A percentile compares a stretch with the other conserved stretches of the same genome.
Conservation (phyloP, 1,140 invertebrate genomes). For the Paramacrobiotus metropolitanus region DNA sequence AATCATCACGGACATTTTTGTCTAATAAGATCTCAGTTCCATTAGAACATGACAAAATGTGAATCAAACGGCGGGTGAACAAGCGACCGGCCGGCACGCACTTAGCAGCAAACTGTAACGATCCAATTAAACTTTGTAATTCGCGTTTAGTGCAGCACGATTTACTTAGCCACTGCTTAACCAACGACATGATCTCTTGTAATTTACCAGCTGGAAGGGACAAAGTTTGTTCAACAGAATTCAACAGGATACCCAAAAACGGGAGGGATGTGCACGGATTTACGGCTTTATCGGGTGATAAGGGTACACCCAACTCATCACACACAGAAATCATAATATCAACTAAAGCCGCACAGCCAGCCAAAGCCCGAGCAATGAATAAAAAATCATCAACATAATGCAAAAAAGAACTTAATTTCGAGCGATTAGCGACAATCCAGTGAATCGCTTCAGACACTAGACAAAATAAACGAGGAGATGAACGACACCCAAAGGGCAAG, state of each 20-base stretch:
- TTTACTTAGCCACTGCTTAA: neutral
- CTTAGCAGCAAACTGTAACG: neutral
- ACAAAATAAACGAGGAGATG: neutral
- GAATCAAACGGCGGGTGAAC: neutral
- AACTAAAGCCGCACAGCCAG: neutral
- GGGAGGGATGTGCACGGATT: neutral
- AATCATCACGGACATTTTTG: too few relatives aligned
- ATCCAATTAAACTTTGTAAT: neutral
- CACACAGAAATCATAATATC: neutral
- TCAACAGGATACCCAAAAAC: neutral
- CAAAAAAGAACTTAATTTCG: neutral
- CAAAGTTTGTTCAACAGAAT: neutral
- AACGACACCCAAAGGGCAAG: neutral
- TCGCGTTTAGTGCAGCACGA: neutral
- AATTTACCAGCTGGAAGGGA: neutral
- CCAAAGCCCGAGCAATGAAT: neutral
- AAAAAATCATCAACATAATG: neutral
- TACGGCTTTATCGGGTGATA: neutral
- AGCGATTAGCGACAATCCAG: neutral
- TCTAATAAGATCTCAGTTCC: neutral
- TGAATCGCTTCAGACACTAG: neutral
- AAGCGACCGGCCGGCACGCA: neutral
- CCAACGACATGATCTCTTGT: neutral
- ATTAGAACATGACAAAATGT: neutral
- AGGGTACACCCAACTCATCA: neutral